phyloP scores from a whole-genome alignment of 2,113 vertebrate genomes.

The Brachypodius melanocephalos region DNA sequence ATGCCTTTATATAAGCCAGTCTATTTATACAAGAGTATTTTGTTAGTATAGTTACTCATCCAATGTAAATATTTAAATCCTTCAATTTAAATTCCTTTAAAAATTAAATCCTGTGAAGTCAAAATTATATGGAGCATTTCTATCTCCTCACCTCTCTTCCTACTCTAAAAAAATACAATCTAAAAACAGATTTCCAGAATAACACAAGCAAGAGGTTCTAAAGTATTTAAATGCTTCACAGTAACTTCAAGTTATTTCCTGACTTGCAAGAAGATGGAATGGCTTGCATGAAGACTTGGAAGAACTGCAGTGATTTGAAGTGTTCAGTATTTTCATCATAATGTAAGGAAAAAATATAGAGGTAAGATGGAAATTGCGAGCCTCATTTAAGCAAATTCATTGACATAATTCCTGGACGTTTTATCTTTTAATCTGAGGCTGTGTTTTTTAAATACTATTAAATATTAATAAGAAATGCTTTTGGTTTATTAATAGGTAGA shows the following conservation, averaged over 20 bases:
- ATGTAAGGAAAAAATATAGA: not conserved
- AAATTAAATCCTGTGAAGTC: not conserved
- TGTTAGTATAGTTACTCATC: not conserved
- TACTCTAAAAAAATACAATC: not conserved
- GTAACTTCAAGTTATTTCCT: not conserved
- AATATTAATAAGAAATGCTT: not conserved
- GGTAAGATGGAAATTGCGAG: not conserved
- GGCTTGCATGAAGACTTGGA: not conserved
- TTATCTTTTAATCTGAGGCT: not conserved
- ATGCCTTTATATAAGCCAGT: not conserved
- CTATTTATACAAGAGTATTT: not conserved
- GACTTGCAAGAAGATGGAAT: not conserved
- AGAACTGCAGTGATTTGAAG: not conserved
- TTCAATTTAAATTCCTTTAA: conserved; percentile 1
- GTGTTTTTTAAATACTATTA: not conserved
- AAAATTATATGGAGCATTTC: not conserved
- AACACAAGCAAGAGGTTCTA: not conserved
- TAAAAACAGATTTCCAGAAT: not conserved
- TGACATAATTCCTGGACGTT: not conserved
- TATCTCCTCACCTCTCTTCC: not conserved
- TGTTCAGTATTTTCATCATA: not conserved
- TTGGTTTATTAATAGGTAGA: not conserved
- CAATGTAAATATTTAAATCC: conserved; percentile 17
- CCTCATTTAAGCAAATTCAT: not conserved
- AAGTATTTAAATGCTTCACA: not conserved